These are phyloP conservation scores for Megaptera novaeangliae DNA, from an alignment of 2,113 vertebrate genomes.

Conservation along the genomic window DNA sequence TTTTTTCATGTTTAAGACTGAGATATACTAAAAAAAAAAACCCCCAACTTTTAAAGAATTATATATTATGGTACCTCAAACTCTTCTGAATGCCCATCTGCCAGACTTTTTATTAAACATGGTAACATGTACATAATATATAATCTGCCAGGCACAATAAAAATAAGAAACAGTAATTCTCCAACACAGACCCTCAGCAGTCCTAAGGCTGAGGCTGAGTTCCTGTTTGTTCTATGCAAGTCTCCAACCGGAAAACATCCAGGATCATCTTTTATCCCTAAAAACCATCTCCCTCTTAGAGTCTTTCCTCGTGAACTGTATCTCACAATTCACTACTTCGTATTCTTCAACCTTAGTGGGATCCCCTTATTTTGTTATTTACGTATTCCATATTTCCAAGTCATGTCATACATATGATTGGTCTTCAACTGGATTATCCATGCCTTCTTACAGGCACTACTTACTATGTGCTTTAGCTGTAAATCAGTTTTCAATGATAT, in stretches of 20 bases:
- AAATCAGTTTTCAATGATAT: neutral
- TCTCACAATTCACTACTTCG: neutral
- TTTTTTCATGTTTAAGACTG: neutral
- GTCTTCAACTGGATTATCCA: neutral
- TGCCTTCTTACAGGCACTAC: neutral
- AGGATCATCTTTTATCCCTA: neutral
- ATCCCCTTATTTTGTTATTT: neutral
- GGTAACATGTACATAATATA: neutral
- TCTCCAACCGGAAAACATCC: neutral
- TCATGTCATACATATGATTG: neutral
- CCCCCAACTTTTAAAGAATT: neutral
- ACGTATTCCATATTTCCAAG: neutral
- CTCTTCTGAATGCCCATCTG: neutral
- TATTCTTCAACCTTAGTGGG: neutral
- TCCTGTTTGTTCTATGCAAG: neutral
- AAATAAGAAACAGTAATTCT: neutral
- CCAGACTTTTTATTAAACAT: neutral
- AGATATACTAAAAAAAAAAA: neutral
- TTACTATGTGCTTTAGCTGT: neutral
- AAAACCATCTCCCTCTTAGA: neutral
- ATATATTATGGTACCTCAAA: constrained; percentile 13
- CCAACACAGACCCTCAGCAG: neutral
- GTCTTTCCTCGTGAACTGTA: neutral
- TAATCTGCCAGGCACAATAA: neutral
- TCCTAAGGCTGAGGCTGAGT: neutral